A percentile compares a stretch with the other conserved stretches of the same genome.
Conservation (phyloP, 1,140 invertebrate genomes). For the Pogonomyrmex californicus region DNA sequence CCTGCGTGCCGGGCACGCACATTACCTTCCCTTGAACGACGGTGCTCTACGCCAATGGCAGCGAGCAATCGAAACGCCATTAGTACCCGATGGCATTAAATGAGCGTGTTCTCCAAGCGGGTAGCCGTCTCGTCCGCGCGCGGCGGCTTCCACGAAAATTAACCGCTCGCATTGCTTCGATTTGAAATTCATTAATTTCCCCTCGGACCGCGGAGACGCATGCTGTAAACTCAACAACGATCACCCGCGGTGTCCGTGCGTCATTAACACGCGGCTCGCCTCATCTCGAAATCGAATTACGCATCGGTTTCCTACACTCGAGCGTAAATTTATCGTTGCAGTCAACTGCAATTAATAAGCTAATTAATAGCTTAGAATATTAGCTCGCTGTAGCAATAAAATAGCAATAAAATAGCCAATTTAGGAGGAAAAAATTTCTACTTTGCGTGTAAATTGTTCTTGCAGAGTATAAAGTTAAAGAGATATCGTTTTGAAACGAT, state of each 20-base stretch:
- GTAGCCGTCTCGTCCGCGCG: slow-evolving; percentile 66
- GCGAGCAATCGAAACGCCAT: slow-evolving; percentile 73
- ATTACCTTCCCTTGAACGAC: neutral
- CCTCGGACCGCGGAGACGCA: slow-evolving; percentile 32
- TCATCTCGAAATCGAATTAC: slow-evolving; percentile 72
- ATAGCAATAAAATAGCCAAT: neutral
- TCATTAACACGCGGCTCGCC: slow-evolving; percentile 63
- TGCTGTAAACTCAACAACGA: slow-evolving; percentile 39
- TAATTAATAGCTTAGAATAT: slow-evolving; percentile 18
- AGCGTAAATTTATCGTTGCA: neutral
- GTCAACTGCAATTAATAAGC: neutral
- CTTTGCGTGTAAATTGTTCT: neutral
- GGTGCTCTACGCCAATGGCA: slow-evolving; percentile 62
- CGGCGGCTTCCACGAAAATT: slow-evolving; percentile 73
- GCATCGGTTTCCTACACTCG: slow-evolving; percentile 42
- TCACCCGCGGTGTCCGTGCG: slow-evolving; percentile 70
- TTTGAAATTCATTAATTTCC: slow-evolving; percentile 74
- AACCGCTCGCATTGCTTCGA: slow-evolving; percentile 70
- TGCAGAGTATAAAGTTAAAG: slow-evolving; percentile 14
- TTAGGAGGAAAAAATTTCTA: neutral
- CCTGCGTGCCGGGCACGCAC: slow-evolving; percentile 20
- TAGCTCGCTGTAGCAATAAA: neutral
- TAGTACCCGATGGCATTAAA: slow-evolving; percentile 74
- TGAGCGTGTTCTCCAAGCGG: slow-evolving; percentile 72
- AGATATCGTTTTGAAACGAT: neutral